phyloP scores from a whole-genome alignment of 2,113 vertebrate genomes.

The Psilopogon haemacephalus region DNA sequence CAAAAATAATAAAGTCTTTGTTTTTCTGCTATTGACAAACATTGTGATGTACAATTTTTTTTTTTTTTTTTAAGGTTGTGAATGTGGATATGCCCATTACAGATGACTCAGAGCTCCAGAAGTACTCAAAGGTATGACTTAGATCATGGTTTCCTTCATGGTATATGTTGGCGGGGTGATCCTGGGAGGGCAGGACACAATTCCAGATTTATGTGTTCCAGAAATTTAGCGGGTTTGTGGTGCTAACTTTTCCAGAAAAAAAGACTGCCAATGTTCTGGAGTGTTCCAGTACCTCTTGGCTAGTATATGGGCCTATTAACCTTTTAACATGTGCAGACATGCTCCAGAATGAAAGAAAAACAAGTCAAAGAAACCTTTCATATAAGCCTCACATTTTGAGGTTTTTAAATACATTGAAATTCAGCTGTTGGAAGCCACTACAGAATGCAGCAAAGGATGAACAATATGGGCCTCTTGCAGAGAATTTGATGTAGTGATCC shows the following conservation, averaged over 20 bases:
- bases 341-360: background rate
- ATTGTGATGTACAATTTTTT: background rate
- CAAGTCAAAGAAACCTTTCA: background rate
- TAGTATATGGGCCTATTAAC: background rate
- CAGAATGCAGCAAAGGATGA: background rate
- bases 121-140: constrained; percentile 88
- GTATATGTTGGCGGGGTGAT: background rate
- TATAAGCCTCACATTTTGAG: background rate
- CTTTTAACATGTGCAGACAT: background rate
- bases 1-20: background rate
- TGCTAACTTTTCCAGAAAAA: background rate
- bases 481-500: background rate
- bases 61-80: constrained; percentile 78
- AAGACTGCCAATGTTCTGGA: background rate
- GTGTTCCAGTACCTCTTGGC: background rate
- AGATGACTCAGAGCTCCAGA: constrained; percentile 89
- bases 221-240: background rate
- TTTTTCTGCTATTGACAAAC: background rate
- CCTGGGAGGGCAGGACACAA: background rate
- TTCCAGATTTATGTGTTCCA: background rate
- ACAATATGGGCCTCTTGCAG: fast-evolving
- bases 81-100: constrained; percentile 86
- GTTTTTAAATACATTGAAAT: background rate
- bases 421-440: background rate
- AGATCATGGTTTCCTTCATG: background rate